Evolutionary conservation across 2,888 invertebrate species (phyloP), one percentile per base, ranked within the genome.

Genomic region (Spicauda simplicius): DNA sequence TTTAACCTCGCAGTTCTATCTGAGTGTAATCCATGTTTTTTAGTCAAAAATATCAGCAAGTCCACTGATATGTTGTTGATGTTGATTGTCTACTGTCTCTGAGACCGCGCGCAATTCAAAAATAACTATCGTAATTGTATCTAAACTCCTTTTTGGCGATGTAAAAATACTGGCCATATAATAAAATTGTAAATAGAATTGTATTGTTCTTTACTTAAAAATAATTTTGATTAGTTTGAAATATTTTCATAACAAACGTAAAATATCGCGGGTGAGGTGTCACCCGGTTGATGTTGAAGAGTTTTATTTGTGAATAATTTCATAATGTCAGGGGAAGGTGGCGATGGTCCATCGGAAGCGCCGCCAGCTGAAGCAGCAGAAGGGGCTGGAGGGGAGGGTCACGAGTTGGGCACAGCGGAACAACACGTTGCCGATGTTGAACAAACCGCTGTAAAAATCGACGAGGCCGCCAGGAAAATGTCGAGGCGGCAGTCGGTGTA

Each of bases 291-390:
- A 54, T 54, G 25, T 54, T 7, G 12, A 55, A 48, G 16, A 63
- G 18, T 63, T 30, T 55, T 30, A 45, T 45, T 45, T 45, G 45
- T 6, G 7, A 45, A 45, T 5, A 45, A 45, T 45, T 45, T 20
- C 16, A 75, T 41, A 60, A 84, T 83, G 86, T 76, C 80, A 56
- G 81, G 76, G 14, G 82, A 80, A 74, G 80, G 72, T 61, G 84
- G 74, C 12, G 79, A 76, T 63, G 72, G 71, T 5, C 74, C 74
- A 10, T 75, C 75, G 14, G 76, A 76, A 48, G 71, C 70, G 33
- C 70, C 69, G 8, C 73, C 58, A 11, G 8, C 50, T 12, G 67
- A 62, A 20, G 56, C 19, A 5, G 55, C 33, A 2, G 53, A 37
- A 41, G 55, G 14, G 33, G 62, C 59, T 20, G 59, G 14, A 19